A percentile compares a stretch with the other conserved stretches of the same genome.
Conservation (phyloP, 2,888 invertebrate species). For the Pandemis corylana region DNA sequence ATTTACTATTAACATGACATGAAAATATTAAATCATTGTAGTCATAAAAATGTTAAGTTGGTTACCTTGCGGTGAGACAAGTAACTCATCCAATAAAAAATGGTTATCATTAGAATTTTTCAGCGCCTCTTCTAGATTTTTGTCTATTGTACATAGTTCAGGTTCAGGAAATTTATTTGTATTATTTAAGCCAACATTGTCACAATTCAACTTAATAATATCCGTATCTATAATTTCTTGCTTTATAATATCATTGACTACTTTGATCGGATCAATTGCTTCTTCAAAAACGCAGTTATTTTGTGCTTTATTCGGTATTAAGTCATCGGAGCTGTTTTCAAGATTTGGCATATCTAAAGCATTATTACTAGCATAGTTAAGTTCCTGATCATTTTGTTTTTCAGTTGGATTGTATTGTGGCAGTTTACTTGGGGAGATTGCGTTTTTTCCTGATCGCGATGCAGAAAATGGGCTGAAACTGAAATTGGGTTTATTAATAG, state of each 20-base stretch:
- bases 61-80: slow-evolving; percentile 67
- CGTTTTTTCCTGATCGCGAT: slow-evolving; percentile 59
- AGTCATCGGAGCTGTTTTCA: neutral
- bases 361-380: slow-evolving; percentile 1
- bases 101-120: slow-evolving; percentile 57
- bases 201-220: slow-evolving; percentile 6
- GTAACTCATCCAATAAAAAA: slow-evolving; percentile 63
- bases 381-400: slow-evolving; percentile 17
- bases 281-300: slow-evolving; percentile 12
- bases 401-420: slow-evolving; percentile 37
- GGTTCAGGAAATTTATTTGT: neutral
- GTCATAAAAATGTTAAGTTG: slow-evolving; percentile 1
- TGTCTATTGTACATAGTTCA: slow-evolving; percentile 62
- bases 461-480: slow-evolving; percentile 74
- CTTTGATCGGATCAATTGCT: slow-evolving; percentile 19
- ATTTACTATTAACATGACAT: too few relatives aligned
- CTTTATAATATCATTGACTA: slow-evolving; percentile 22
- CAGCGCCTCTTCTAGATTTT: slow-evolving; percentile 68
- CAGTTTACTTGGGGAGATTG: slow-evolving; percentile 58
- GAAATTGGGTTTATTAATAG: slow-evolving; percentile 14
- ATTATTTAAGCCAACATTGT: neutral
- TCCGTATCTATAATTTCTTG: neutral
- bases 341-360: slow-evolving; percentile 30
- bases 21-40: too few relatives aligned
- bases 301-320: slow-evolving; percentile 15